A percentile compares a stretch with the other conserved stretches of the same genome.
These are phyloP conservation scores for Drosophila takahashii DNA, from an alignment of 1,140 invertebrate species.

Conservation along the genomic window DNA sequence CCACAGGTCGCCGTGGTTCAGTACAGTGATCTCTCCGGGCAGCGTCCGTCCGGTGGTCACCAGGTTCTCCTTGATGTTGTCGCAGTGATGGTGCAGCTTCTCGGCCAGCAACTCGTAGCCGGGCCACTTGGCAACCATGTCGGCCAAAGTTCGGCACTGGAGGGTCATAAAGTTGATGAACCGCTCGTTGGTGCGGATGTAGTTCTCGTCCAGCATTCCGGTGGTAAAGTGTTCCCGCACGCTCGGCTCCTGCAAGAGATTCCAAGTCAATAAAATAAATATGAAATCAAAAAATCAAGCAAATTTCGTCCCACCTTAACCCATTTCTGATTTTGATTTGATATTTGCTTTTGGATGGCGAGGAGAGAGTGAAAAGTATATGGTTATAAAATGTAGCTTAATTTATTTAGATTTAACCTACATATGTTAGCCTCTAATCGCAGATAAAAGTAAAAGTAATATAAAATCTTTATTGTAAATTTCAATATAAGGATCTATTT, in stretches of 20 bases:
- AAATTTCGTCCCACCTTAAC: slow-evolving; percentile 1
- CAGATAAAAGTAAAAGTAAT: too few species aligned
- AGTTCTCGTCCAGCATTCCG: slow-evolving; percentile 81
- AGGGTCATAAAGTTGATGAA: slow-evolving; percentile 75
- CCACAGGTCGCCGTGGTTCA: slow-evolving; percentile 86
- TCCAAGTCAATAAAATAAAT: slow-evolving; percentile 18
- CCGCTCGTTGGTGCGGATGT: slow-evolving; percentile 72
- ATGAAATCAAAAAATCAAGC: slow-evolving; percentile 2
- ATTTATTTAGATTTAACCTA: not conserved
- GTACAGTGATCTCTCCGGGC: slow-evolving; percentile 74
- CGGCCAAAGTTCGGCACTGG: slow-evolving; percentile 68
- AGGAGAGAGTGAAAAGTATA: not conserved
- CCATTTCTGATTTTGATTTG: slow-evolving; percentile 22
- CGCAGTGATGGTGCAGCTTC: slow-evolving; percentile 72
- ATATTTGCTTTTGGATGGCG: slow-evolving; percentile 19
- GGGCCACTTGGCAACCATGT: slow-evolving; percentile 67
- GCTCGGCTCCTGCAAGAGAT: slow-evolving; percentile 50
- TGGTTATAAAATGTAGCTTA: not conserved
- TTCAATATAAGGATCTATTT: not conserved
- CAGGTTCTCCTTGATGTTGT: slow-evolving; percentile 76
- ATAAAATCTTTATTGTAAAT: too few species aligned
- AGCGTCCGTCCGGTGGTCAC: slow-evolving; percentile 54
- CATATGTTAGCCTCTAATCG: too few species aligned
- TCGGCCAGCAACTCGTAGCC: slow-evolving; percentile 66
- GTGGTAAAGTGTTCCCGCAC: slow-evolving; percentile 71